phyloP scores from a whole-genome alignment of 1,140 invertebrate species.

The Metopolophium dirhodum region DNA sequence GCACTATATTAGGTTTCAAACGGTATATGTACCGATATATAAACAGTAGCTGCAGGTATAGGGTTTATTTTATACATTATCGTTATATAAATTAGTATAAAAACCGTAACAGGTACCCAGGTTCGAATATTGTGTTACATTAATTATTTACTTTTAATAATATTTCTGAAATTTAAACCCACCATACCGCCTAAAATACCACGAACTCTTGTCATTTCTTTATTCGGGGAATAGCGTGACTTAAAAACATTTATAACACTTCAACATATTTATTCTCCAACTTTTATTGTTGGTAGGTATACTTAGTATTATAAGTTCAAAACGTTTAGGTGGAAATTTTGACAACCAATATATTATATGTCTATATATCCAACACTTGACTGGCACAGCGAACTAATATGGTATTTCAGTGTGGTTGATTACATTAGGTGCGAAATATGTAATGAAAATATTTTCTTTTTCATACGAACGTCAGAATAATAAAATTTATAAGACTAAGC shows the following conservation, averaged over 20 bases:
- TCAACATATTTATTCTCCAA: neutral
- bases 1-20: neutral
- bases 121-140: neutral
- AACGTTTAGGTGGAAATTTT: neutral
- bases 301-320: neutral
- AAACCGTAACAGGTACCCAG: neutral
- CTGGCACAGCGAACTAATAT: neutral
- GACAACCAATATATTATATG: neutral
- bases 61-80: neutral
- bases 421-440: neutral
- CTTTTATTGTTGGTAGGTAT: neutral
- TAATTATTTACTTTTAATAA: neutral
- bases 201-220: neutral
- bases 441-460: neutral
- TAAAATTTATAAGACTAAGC: neutral
- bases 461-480: neutral
- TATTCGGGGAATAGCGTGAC: neutral
- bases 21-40: neutral
- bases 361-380: neutral
- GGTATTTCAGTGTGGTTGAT: neutral
- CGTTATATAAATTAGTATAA: neutral
- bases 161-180: neutral
- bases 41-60: neutral
- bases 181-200: neutral
- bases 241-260: neutral